Base-by-base conservation (phyloP, 2,888 invertebrate genomes). In the Allacma fusca region DNA sequence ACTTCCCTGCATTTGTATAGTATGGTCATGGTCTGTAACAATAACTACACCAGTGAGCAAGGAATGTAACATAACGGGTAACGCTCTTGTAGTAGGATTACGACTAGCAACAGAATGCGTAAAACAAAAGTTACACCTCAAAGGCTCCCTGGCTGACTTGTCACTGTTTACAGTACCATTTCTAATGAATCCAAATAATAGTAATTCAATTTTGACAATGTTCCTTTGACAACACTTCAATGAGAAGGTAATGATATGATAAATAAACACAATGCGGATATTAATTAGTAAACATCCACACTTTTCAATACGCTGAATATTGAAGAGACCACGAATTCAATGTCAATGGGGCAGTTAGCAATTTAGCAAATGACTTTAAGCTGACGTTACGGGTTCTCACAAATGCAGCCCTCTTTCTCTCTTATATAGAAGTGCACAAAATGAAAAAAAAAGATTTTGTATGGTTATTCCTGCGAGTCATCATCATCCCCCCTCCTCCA, bases 291-390 rank as follows among this genome's bases (percentile, higher is more conserved):
- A 62, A 73, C 62, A 73, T 73, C 34, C 57, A 59, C 72, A 9
- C 21, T 70, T 26, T 26, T 50, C 34, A 29, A 28, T 29, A 67
- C 23, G 5, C 1, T 67, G 67, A 29, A 67, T 67, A n/a, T 29
- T 67, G 67, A 67, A 34, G 28, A 26, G 34, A 12, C 67, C 62
- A 62, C 2, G 24, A 65, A 73, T 74, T 74, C 74, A 74, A 74
- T 74, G 74, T 74, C 74, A 74, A 74, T 74, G 74, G 67, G 67
- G 74, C 74, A 73, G 62, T 73, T 73, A 21, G 44, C 44, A n/a
- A 68, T 40, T 26, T 1, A 50, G n/a, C n/a, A 50, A 50, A 50
- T 50, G 50, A 62, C 62, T 13, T 23, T 7, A 59, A 7, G 23
- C 23, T 21, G n/a, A 62, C 12, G 28, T 65, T 65, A 65, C 26